phyloP scores from a whole-genome alignment of 2,797 vertebrate genomes.

The Hemibagrus guttatus region DNA sequence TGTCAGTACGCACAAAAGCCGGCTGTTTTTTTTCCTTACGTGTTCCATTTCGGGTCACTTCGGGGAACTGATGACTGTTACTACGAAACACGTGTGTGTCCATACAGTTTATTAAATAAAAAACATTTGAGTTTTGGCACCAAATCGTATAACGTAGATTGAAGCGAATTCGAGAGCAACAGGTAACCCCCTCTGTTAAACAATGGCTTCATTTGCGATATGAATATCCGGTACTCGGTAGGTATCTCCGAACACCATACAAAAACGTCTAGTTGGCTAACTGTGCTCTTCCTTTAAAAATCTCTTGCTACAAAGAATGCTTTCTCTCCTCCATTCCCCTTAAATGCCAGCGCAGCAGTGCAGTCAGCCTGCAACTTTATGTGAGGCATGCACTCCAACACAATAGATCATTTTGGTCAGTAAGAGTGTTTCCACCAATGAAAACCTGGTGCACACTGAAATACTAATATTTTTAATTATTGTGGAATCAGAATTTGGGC shows the following conservation, averaged over 20 bases:
- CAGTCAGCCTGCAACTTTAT: neutral
- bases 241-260: neutral
- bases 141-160: too few species aligned
- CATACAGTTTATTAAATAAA: neutral
- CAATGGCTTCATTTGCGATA: neutral
- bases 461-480: neutral
- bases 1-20: slow-evolving; percentile 65
- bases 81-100: neutral
- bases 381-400: neutral
- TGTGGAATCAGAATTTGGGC: neutral
- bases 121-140: neutral
- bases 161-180: neutral
- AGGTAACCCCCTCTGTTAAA: neutral
- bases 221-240: too few species aligned
- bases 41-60: neutral
- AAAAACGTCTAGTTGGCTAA: neutral
- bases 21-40: slow-evolving; percentile 58
- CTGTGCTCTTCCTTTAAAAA: neutral
- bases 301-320: neutral
- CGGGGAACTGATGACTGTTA: neutral
- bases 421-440: neutral
- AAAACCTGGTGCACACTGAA: too few species aligned
- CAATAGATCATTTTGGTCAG: neutral
- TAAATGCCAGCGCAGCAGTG: neutral
- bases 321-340: neutral